Evolutionary conservation across 2,888 invertebrate genomes (phyloP).

Genomic region (Patella depressa): DNA sequence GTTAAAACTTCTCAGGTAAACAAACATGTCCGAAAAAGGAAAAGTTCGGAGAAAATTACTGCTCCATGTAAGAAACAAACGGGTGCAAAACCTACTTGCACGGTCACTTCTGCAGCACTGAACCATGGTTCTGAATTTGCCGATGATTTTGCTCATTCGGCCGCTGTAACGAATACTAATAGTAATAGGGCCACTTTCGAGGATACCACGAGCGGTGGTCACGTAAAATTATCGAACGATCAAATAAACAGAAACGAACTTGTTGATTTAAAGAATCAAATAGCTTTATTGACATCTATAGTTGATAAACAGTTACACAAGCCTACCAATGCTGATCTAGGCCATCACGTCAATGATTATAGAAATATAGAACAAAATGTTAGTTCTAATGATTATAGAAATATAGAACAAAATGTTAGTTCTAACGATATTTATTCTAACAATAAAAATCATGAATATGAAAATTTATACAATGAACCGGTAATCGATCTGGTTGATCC

Average conservation of each 20-base stretch:
- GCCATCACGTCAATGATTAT: not conserved
- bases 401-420: not conserved
- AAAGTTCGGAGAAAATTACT: not conserved
- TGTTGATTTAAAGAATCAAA: not conserved
- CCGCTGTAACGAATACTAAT: too few relatives aligned
- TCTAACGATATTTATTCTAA: not conserved
- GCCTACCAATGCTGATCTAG: too few relatives aligned
- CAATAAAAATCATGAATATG: not conserved
- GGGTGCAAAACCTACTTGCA: too few relatives aligned
- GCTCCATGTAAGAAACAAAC: not conserved
- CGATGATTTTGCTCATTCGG: too few relatives aligned
- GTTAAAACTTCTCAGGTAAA: not conserved
- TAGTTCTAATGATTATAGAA: not conserved
- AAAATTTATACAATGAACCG: not conserved
- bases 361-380: not conserved
- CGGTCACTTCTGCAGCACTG: too few relatives aligned
- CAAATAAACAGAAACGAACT: not conserved
- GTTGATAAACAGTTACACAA: not conserved
- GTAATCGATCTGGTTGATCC: slow-evolving; percentile 3
- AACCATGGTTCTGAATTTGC: too few relatives aligned
- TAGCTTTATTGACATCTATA: not conserved
- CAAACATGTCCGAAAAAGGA: not conserved
- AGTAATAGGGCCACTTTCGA: too few relatives aligned
- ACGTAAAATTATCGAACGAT: too few relatives aligned
- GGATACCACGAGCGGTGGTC: too few relatives aligned